A percentile compares a stretch with the other conserved stretches of the same genome.
Conservation (phyloP, 2,113 vertebrate species). For the Oryzias melastigma region DNA sequence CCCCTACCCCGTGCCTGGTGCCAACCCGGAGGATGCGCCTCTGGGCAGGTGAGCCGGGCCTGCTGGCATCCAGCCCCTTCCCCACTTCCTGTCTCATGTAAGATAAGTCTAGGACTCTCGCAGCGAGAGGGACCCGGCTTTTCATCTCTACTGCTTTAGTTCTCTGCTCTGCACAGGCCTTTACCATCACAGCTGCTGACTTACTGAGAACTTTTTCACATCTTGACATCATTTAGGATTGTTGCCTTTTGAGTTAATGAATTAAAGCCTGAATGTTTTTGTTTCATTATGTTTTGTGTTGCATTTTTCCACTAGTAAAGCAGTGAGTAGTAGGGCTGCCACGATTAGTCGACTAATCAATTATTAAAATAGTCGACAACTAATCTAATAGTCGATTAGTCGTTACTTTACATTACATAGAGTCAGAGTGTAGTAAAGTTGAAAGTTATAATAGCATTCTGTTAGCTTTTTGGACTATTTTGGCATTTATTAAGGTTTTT, state of each 20-base stretch:
- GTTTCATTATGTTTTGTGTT: constrained; percentile 5
- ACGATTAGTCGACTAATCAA: too few relatives aligned
- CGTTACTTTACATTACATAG: too few relatives aligned
- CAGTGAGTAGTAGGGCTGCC: too few relatives aligned
- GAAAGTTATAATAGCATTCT: too few relatives aligned
- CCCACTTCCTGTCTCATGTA: constrained; percentile 61
- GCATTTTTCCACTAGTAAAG: not conserved
- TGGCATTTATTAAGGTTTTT: too few relatives aligned
- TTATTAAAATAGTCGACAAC: too few relatives aligned
- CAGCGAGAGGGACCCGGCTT: constrained; percentile 21
- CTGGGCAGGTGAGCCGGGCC: constrained; percentile 87
- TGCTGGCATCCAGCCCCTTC: constrained; percentile 52
- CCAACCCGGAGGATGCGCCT: constrained; percentile 86
- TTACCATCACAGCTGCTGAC: constrained; percentile 1
- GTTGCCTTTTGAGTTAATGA: not conserved
- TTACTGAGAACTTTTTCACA: not conserved
- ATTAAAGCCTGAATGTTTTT: constrained; percentile 1
- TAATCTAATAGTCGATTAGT: too few relatives aligned
- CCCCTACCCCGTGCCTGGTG: constrained; percentile 87
- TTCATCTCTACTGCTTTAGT: constrained; percentile 14
- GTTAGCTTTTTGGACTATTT: too few relatives aligned
- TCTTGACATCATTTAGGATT: constrained; percentile 4
- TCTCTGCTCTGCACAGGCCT: constrained; percentile 6
- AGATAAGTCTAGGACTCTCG: constrained; percentile 49
- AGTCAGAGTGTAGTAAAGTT: too few relatives aligned